Evolutionary conservation across 2,888 invertebrate genomes (phyloP), one percentile per base, ranked within the genome.

Genomic region (Dascillus cervinus): DNA sequence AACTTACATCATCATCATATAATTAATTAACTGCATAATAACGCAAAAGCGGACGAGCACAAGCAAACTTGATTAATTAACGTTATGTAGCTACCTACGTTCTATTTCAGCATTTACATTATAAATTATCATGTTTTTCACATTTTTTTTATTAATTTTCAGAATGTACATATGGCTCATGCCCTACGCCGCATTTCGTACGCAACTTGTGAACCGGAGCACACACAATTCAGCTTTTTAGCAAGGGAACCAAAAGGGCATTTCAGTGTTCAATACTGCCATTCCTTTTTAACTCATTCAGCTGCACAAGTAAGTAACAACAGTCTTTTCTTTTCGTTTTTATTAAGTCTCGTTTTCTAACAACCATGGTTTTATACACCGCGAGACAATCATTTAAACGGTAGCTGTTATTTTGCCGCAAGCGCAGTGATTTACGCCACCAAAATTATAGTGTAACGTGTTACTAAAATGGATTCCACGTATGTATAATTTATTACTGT

Each of bases 81-180:
- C n/a, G n/a, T n/a, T n/a, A n/a, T n/a, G n/a, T n/a, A n/a, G n/a
- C n/a, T n/a, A n/a, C n/a, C n/a, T n/a, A n/a, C n/a, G n/a, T n/a
- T n/a, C n/a, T n/a, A n/a, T n/a, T n/a, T n/a, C n/a, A n/a, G n/a
- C n/a, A n/a, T n/a, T n/a, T n/a, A n/a, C n/a, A n/a, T n/a, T n/a
- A n/a, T n/a, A n/a, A n/a, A n/a, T n/a, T n/a, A n/a, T n/a, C n/a
- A n/a, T n/a, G n/a, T n/a, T n/a, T n/a, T n/a, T n/a, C n/a, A 4
- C 5, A 13, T 11, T n/a, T n/a, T n/a, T n/a, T 40, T 31, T 22
- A 34, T 32, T 34, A 21, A 28, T 46, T 71, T 71, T 2, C 74
- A 82, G 82, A 75, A 73, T 59, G 82, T 85, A 66, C 79, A 81
- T 67, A 87, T 86, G 86, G 82, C 81, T 53, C 86, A 87, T 70